phyloP scores from a whole-genome alignment of 92 coral and sea anemone species.

The Phenganax subtilis region DNA sequence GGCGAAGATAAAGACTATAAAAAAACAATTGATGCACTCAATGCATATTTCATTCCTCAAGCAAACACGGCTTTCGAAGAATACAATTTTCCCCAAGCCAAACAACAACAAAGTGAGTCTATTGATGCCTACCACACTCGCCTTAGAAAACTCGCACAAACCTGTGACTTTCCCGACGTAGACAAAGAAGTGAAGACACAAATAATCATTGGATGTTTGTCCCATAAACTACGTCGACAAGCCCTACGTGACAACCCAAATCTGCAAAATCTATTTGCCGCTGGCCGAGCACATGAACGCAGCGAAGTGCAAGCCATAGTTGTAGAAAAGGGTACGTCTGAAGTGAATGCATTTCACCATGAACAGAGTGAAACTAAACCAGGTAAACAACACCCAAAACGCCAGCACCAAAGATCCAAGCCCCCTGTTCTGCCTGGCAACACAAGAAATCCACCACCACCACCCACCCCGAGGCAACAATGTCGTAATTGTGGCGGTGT shows the following conservation, averaged over 20 bases:
- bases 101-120: slow-evolving; percentile 35
- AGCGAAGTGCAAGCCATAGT: slow-evolving; percentile 24
- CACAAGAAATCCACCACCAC: no score
- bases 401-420: not conserved
- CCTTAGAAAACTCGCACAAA: slow-evolving; percentile 40
- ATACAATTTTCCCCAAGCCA: slow-evolving; percentile 32
- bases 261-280: slow-evolving; percentile 3
- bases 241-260: no score
- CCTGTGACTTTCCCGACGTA: slow-evolving; percentile 26
- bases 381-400: not conserved
- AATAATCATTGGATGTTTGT: slow-evolving; percentile 6
- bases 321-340: slow-evolving; percentile 30
- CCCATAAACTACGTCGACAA: no score
- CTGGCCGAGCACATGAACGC: slow-evolving; percentile 38
- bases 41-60: slow-evolving; percentile 39
- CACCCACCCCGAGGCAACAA: no score
- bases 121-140: slow-evolving; percentile 39
- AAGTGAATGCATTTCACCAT: slow-evolving; percentile 13
- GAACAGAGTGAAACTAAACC: not conserved
- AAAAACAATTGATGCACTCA: slow-evolving; percentile 30
- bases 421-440: no score
- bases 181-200: slow-evolving; percentile 38
- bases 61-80: slow-evolving; percentile 40
- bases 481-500: slow-evolving; percentile 22
- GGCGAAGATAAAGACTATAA: slow-evolving; percentile 25